Conservation (phyloP, 2,888 invertebrate genomes). For the Dicyrtoma fusca region DNA sequence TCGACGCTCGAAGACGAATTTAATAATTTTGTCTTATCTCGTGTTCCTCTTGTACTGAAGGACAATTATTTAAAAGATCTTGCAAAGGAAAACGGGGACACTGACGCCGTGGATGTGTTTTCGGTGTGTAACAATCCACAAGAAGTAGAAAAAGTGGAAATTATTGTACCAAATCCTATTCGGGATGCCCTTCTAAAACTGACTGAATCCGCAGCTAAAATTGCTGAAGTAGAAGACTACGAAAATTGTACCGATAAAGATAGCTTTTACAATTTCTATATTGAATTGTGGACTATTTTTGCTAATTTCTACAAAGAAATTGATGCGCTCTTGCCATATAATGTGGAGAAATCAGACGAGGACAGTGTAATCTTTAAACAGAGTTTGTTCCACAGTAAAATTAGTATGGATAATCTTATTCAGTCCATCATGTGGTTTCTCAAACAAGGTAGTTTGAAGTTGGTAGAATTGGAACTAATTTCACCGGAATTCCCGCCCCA, state of each 20-base stretch:
- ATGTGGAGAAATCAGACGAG: constrained; percentile 16
- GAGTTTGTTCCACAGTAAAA: constrained; percentile 27
- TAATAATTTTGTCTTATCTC: constrained; percentile 8
- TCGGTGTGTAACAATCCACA: too few species aligned
- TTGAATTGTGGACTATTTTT: background rate
- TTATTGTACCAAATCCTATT: too few species aligned
- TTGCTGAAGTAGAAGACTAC: too few species aligned
- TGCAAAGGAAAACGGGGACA: background rate
- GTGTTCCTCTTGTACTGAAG: background rate
- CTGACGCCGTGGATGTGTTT: background rate
- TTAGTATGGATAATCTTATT: constrained; percentile 20
- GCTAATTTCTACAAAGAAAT: constrained; percentile 12
- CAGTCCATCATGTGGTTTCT: constrained; percentile 13
- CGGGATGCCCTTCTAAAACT: too few species aligned
- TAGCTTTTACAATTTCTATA: background rate
- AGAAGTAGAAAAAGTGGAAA: too few species aligned
- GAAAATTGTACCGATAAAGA: background rate
- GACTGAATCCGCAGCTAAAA: too few species aligned
- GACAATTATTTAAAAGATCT: background rate
- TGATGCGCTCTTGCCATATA: constrained; percentile 10
- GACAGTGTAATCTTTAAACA: constrained; percentile 28
- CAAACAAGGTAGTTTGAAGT: background rate
- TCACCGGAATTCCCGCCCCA: background rate
- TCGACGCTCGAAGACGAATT: background rate
- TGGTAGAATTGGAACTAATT: background rate